Percentiles rank a stretch among this genome's conserved stretches.
These are phyloP conservation scores for Mamestra configurata DNA, from an alignment of 1,140 invertebrate genomes.

Conservation along the genomic window DNA sequence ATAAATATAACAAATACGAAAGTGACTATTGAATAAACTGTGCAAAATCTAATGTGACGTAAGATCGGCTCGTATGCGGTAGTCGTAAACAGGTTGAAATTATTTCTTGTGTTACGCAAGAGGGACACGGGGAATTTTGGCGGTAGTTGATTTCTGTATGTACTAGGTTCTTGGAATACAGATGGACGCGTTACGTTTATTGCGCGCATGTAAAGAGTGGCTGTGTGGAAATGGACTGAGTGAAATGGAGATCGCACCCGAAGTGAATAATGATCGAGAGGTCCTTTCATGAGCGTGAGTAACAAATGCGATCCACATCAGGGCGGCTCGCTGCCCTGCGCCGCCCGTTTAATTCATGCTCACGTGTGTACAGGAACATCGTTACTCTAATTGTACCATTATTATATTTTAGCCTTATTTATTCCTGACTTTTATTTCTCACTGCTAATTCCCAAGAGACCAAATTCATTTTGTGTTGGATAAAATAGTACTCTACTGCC, in stretches of 20 bases:
- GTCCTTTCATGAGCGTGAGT: slow-evolving; percentile 32
- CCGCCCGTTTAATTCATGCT: background rate
- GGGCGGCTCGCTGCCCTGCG: background rate
- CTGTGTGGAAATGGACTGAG: slow-evolving; percentile 58
- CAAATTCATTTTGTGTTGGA: no score
- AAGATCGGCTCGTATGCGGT: slow-evolving; percentile 59
- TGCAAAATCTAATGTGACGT: slow-evolving; percentile 58
- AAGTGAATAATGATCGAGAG: slow-evolving; percentile 62
- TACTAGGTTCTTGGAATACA: slow-evolving; percentile 59
- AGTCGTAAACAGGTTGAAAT: slow-evolving; percentile 64
- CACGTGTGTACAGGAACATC: background rate
- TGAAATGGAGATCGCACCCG: slow-evolving; percentile 62
- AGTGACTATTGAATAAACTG: slow-evolving; percentile 46
- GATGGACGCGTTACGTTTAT: slow-evolving; percentile 61
- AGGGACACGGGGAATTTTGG: slow-evolving; percentile 60
- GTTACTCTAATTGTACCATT: background rate
- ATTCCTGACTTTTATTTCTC: background rate
- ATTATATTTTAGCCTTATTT: background rate
- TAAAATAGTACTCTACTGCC: background rate
- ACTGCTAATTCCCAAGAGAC: no score
- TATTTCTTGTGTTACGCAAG: slow-evolving; percentile 67
- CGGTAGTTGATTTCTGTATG: slow-evolving; percentile 45
- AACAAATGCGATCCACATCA: slow-evolving; percentile 22
- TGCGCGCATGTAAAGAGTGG: slow-evolving; percentile 52
- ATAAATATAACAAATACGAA: slow-evolving; percentile 53